These are phyloP conservation scores for Zosterops hypoxanthus DNA, from an alignment of 2,113 vertebrate genomes.

Conservation along the genomic window DNA sequence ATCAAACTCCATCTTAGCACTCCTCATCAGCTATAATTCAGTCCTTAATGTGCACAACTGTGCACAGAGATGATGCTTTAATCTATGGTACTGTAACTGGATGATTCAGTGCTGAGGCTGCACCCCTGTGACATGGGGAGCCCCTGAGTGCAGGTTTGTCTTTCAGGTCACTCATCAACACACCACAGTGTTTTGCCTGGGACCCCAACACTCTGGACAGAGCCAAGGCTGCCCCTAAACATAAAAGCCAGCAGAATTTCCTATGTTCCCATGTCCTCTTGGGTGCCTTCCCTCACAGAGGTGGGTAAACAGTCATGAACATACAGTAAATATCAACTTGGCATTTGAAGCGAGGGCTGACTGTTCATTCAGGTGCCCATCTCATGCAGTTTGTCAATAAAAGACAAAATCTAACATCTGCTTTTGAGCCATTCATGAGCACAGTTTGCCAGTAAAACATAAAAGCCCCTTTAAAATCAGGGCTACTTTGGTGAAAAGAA, in stretches of 20 bases:
- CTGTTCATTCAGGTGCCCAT: not conserved
- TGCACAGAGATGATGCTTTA: not conserved
- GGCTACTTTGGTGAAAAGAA: not conserved
- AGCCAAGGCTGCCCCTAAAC: not conserved
- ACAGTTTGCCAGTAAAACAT: not conserved
- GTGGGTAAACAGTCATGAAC: not conserved
- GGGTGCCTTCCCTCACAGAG: not conserved
- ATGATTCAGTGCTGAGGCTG: not conserved
- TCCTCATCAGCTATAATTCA: not conserved
- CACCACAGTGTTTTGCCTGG: accelerated
- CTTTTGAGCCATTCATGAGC: not conserved
- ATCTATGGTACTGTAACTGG: accelerated
- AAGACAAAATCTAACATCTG: not conserved
- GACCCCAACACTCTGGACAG: accelerated
- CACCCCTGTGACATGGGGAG: accelerated
- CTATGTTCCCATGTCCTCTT: not conserved
- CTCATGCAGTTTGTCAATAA: not conserved
- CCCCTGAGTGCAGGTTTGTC: accelerated
- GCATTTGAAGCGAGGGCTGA: not conserved
- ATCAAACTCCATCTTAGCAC: not conserved
- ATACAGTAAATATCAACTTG: not conserved
- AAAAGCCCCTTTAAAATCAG: not conserved
- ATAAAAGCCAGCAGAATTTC: not conserved
- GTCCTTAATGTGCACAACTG: not conserved
- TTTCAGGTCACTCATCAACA: not conserved